Conservation (phyloP, 2,888 invertebrate species). For the Carabus problematicus region DNA sequence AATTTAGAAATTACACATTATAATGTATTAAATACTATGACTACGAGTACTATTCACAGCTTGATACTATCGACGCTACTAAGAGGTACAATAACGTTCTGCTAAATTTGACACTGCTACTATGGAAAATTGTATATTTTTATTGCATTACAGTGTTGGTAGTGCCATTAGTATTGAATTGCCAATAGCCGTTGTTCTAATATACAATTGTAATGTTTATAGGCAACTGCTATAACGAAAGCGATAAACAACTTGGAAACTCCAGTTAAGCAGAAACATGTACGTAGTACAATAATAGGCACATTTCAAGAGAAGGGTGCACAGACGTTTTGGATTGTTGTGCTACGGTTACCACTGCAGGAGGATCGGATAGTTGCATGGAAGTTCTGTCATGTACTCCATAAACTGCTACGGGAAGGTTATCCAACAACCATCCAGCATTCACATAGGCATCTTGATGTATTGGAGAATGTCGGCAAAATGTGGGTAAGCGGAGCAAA, state of each 20-base stretch:
- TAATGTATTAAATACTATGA: too few relatives aligned
- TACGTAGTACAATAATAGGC: slow-evolving; percentile 92
- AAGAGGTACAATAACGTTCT: too few relatives aligned
- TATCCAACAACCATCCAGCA: slow-evolving; percentile 87
- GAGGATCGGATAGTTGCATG: slow-evolving; percentile 96
- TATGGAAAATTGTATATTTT: too few relatives aligned
- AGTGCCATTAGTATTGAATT: too few relatives aligned
- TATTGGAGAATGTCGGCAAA: slow-evolving; percentile 87
- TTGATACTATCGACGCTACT: too few relatives aligned
- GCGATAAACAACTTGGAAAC: slow-evolving; percentile 92
- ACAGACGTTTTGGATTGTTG: slow-evolving; percentile 85
- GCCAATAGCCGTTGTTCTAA: too few relatives aligned
- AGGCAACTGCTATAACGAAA: slow-evolving; percentile 89
- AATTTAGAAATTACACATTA: too few relatives aligned
- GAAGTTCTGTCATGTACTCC: slow-evolving; percentile 98
- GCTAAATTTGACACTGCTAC: too few relatives aligned
- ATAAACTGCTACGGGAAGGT: slow-evolving; percentile 94
- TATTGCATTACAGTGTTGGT: too few relatives aligned
- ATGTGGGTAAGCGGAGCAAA: slow-evolving; percentile 74
- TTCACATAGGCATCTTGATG: slow-evolving; percentile 80
- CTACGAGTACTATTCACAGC: too few relatives aligned
- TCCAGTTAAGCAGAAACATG: slow-evolving; percentile 98
- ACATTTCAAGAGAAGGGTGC: slow-evolving; percentile 94
- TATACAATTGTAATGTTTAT: slow-evolving; percentile 53
- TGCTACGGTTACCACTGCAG: slow-evolving; percentile 76